A percentile compares a stretch with the other conserved stretches of the same genome.
These are phyloP conservation scores for Andrena camellia DNA, from an alignment of 2,888 invertebrate genomes.

Conservation along the genomic window DNA sequence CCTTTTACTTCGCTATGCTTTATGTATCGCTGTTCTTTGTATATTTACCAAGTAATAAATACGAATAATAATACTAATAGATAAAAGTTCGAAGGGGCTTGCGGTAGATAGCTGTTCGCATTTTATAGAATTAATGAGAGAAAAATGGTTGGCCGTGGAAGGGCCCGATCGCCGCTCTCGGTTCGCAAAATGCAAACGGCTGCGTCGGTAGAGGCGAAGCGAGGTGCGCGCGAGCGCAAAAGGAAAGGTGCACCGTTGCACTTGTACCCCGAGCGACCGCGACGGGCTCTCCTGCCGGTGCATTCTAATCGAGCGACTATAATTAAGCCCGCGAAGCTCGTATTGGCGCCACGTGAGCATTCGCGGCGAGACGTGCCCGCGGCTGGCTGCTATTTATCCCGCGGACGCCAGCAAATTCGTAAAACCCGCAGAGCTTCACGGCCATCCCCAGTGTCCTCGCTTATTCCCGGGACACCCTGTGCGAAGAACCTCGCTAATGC, in stretches of 20 bases:
- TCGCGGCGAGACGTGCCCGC: conserved; percentile 46
- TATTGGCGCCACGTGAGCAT: conserved; percentile 60
- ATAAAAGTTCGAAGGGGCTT: no score
- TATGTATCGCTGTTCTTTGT: no score
- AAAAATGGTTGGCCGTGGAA: no score
- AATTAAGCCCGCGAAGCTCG: conserved; percentile 63
- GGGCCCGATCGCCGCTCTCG: no score
- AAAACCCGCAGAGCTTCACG: conserved; percentile 15
- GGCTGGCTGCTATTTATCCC: conserved; percentile 36
- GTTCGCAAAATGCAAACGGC: conserved; percentile 1
- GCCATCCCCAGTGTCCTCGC: background rate
- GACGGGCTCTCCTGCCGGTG: conserved; percentile 38
- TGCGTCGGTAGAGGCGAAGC: conserved; percentile 6
- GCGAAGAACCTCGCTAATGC: background rate
- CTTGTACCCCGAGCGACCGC: conserved; percentile 57
- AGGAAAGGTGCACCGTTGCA: conserved; percentile 60
- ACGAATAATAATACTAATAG: no score
- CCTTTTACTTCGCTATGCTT: no score
- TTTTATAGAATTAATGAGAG: no score
- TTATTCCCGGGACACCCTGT: background rate
- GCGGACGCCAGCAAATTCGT: conserved; percentile 14
- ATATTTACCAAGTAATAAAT: no score
- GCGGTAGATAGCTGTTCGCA: no score
- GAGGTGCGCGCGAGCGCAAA: conserved; percentile 34
- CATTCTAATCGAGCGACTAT: conserved; percentile 63